Conservation (phyloP, 2,888 invertebrate genomes). For the Parnassius mnemosyne region DNA sequence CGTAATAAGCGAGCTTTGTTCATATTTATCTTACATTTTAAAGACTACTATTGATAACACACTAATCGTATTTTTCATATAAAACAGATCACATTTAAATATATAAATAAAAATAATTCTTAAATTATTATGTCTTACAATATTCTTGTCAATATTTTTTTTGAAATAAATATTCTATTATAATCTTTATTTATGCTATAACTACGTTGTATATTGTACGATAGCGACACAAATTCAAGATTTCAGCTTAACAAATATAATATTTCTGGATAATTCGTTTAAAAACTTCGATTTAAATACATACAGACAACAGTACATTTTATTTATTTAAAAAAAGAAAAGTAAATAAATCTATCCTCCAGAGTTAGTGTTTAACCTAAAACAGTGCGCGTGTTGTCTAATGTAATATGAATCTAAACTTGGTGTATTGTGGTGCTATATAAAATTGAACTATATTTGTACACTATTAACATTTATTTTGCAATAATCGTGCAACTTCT, state of each 20-base stretch:
- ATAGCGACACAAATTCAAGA: not conserved
- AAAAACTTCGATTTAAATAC: too few species aligned
- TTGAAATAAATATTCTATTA: too few species aligned
- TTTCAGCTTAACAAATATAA: not conserved
- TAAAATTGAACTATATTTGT: conserved; percentile 3
- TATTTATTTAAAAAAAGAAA: too few species aligned
- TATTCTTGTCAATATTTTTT: not conserved
- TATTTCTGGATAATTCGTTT: conserved; percentile 12
- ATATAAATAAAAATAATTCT: not conserved
- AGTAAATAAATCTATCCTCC: too few species aligned
- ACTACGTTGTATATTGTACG: not conserved
- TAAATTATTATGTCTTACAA: not conserved
- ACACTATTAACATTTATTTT: conserved; percentile 6
- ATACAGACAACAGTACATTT: too few species aligned
- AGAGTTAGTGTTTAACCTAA: not conserved
- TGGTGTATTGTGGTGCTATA: not conserved
- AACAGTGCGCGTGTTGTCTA: not conserved
- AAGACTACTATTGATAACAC: not conserved
- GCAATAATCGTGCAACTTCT: not conserved
- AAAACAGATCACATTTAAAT: not conserved
- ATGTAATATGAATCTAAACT: conserved; percentile 2
- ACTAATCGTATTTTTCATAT: too few species aligned
- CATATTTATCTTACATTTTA: not conserved
- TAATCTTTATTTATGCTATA: not conserved
- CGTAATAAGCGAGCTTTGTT: conserved; percentile 1